Conservation (phyloP, 2,888 invertebrate genomes). For the Scrobipalpa atriplicella region DNA sequence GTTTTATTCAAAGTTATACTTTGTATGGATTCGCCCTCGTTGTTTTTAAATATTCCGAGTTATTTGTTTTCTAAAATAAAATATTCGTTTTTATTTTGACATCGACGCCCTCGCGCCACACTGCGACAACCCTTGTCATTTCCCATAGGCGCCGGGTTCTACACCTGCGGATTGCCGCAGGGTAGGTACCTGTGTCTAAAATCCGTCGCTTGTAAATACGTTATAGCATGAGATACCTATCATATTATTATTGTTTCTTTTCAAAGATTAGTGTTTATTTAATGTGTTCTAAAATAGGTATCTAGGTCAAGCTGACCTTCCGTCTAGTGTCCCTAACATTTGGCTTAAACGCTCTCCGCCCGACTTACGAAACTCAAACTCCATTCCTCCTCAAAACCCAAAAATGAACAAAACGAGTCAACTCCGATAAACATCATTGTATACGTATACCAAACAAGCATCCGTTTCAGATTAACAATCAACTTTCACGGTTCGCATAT, state of each 20-base stretch:
- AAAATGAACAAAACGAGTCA: slow-evolving; percentile 37
- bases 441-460: slow-evolving; percentile 51
- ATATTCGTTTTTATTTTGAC: slow-evolving; percentile 6
- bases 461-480: slow-evolving; percentile 67
- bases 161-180: slow-evolving; percentile 26
- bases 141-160: slow-evolving; percentile 26
- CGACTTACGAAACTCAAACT: slow-evolving; percentile 39
- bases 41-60: background rate
- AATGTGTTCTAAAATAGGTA: background rate
- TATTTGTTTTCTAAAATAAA: slow-evolving; percentile 14
- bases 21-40: background rate
- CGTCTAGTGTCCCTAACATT: slow-evolving; percentile 5
- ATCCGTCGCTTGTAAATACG: slow-evolving; percentile 17
- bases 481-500: slow-evolving; percentile 61
- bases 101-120: background rate
- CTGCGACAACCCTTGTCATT: slow-evolving; percentile 29
- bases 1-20: slow-evolving; percentile 7
- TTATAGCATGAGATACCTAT: background rate
- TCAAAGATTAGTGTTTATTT: background rate
- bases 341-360: slow-evolving; percentile 6
- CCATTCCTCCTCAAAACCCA: slow-evolving; percentile 49
- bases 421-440: slow-evolving; percentile 44
- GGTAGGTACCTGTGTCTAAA: slow-evolving; percentile 7
- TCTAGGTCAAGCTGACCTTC: slow-evolving; percentile 1
- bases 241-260: background rate